Evolutionary conservation across 1,140 invertebrate species (phyloP).

Genomic region (Panagrolaimus sp.): DNA sequence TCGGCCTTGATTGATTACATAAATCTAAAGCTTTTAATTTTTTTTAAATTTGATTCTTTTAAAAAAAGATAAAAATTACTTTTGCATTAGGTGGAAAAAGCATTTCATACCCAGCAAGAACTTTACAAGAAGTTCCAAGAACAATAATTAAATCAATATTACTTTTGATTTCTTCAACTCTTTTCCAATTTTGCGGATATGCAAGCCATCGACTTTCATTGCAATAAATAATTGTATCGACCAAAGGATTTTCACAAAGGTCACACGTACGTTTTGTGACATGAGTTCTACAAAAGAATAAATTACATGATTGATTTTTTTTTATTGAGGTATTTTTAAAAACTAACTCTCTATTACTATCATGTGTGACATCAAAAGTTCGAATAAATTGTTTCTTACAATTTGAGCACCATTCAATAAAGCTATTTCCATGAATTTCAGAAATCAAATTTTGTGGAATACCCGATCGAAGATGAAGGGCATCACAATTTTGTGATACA

Average conservation of each 20-base stretch:
- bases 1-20: not conserved
- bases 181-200: slow-evolving; percentile 1
- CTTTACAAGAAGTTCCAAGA: not conserved
- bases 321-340: not conserved
- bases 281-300: not conserved
- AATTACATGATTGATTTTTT: not conserved
- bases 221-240: not conserved
- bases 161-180: not conserved
- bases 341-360: not conserved
- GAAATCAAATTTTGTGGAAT: not conserved
- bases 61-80: not conserved
- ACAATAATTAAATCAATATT: not conserved
- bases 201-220: not conserved
- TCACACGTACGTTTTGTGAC: not conserved
- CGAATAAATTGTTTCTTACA: not conserved
- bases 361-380: not conserved
- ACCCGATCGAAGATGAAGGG: not conserved
- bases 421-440: slow-evolving; percentile 1
- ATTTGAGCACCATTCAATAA: not conserved
- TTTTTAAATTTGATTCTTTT: not conserved
- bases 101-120: not conserved
- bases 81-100: not conserved
- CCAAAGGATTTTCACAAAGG: not conserved
- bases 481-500: not conserved
- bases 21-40: not conserved